A percentile compares a stretch with the other conserved stretches of the same genome.
These are phyloP conservation scores for Xiphorhynchus erythropygius DNA, from an alignment of 2,797 vertebrate genomes.

Conservation along the genomic window DNA sequence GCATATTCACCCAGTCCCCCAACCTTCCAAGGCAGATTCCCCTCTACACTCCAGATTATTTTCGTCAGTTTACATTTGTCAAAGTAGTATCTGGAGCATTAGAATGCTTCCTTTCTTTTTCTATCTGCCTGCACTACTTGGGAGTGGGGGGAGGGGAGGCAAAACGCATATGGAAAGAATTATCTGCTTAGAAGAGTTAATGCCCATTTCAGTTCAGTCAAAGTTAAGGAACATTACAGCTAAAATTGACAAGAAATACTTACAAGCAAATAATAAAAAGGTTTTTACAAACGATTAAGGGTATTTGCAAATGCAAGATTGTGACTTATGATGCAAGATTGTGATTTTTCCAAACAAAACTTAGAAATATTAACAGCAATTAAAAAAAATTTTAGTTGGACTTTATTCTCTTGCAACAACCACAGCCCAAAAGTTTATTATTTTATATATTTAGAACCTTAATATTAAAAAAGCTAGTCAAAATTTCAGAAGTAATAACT, in stretches of 20 bases:
- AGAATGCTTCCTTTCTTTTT: not conserved
- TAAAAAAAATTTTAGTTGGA: not conserved
- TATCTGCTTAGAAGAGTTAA: not conserved
- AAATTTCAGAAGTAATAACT: not conserved
- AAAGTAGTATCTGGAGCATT: not conserved
- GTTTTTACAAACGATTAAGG: fast-evolving
- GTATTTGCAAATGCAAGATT: not conserved
- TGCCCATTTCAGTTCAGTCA: not conserved
- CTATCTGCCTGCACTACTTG: not conserved
- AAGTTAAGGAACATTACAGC: not conserved
- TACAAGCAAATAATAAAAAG: not conserved
- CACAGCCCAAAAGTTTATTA: not conserved
- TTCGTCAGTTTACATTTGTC: not conserved
- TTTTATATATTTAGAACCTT: not conserved
- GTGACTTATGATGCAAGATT: not conserved
- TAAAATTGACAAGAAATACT: not conserved
- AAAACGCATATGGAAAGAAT: not conserved
- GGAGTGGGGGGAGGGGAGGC: too few species aligned
- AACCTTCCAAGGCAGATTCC: not conserved
- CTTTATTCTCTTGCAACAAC: not conserved
- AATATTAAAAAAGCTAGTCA: not conserved
- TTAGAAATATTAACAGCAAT: not conserved
- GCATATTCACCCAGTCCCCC: not conserved
- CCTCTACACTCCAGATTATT: not conserved
- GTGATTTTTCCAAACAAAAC: not conserved